These are phyloP conservation scores for Helicoverpa armigera DNA, from an alignment of 1,140 invertebrate species.

Conservation along the genomic window DNA sequence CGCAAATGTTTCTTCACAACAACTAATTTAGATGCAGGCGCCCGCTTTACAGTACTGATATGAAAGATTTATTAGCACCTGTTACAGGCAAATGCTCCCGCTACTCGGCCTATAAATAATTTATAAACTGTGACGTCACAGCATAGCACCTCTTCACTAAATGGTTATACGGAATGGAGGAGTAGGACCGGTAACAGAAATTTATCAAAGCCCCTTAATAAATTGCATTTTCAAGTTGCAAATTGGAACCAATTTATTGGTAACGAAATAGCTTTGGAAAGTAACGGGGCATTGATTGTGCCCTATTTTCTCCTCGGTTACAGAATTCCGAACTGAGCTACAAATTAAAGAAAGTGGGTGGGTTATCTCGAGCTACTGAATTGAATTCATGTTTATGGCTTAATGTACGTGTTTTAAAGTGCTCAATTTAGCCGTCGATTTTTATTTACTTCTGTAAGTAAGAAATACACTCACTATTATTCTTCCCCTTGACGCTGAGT, in stretches of 20 bases:
- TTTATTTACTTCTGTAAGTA: not conserved
- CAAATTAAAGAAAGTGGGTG: not conserved
- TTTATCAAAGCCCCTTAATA: conserved; percentile 10
- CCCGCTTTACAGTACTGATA: not conserved
- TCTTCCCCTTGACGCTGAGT: conserved; percentile 99
- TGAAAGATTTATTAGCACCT: conserved; percentile 24
- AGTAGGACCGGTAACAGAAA: conserved; percentile 1
- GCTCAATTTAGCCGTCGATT: not conserved
- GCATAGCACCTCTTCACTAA: conserved; percentile 20
- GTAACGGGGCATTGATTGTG: not conserved
- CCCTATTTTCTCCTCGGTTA: conserved; percentile 8
- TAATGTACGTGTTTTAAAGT: too few species aligned
- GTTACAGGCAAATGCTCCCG: not conserved
- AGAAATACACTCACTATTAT: conserved; percentile 93
- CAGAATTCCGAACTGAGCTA: conserved; percentile 1
- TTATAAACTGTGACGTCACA: not conserved
- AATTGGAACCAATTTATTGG: conserved; percentile 27
- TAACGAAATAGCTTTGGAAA: conserved; percentile 27
- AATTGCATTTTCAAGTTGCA: conserved; percentile 32
- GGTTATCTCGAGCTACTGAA: too few species aligned
- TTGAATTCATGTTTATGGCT: not conserved
- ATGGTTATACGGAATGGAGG: conserved; percentile 6
- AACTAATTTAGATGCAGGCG: not conserved
- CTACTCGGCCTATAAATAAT: conserved; percentile 20
- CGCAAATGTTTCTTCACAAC: conserved; percentile 1